Percentiles rank a stretch among this genome's conserved stretches.
Evolutionary conservation across 1,140 invertebrate species (phyloP).

Genomic region (Idris sp.): DNA sequence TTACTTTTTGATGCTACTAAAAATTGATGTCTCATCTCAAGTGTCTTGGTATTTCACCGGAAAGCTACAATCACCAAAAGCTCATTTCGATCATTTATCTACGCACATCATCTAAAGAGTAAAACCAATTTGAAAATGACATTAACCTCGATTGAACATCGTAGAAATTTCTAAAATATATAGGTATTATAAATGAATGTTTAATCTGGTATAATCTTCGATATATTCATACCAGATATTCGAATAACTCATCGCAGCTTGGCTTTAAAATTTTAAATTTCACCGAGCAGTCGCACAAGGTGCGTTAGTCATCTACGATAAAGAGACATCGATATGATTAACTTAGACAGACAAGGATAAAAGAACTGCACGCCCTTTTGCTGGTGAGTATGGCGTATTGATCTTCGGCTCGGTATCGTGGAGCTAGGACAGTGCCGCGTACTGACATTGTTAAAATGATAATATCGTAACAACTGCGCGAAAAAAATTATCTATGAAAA

Average conservation of each 20-base stretch:
- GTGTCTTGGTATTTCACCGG: constrained; percentile 34
- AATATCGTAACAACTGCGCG: constrained; percentile 32
- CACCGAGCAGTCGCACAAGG: constrained; percentile 1
- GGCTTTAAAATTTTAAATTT: constrained; percentile 11
- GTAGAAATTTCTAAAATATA: constrained; percentile 10
- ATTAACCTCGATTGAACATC: constrained; percentile 29
- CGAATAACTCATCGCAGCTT: neutral
- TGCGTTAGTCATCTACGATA: constrained; percentile 10
- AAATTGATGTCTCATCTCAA: constrained; percentile 24
- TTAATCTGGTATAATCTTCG: constrained; percentile 6
- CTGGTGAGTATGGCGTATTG: constrained; percentile 45
- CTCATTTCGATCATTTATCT: constrained; percentile 50
- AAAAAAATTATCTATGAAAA: constrained; percentile 30
- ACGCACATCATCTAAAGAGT: constrained; percentile 18
- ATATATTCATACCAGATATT: constrained; percentile 12
- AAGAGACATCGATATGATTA: constrained; percentile 3
- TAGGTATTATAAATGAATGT: constrained; percentile 5
- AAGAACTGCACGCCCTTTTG: constrained; percentile 42
- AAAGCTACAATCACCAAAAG: constrained; percentile 35
- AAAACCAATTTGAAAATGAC: constrained; percentile 46
- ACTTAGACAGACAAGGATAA: constrained; percentile 25
- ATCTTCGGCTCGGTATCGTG: constrained; percentile 43
- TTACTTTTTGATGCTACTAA: constrained; percentile 5
- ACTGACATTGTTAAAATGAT: constrained; percentile 52
- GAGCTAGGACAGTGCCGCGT: constrained; percentile 15